These are phyloP conservation scores for Anabacerthia variegaticeps DNA, from an alignment of 2,797 vertebrate genomes.

Conservation along the genomic window DNA sequence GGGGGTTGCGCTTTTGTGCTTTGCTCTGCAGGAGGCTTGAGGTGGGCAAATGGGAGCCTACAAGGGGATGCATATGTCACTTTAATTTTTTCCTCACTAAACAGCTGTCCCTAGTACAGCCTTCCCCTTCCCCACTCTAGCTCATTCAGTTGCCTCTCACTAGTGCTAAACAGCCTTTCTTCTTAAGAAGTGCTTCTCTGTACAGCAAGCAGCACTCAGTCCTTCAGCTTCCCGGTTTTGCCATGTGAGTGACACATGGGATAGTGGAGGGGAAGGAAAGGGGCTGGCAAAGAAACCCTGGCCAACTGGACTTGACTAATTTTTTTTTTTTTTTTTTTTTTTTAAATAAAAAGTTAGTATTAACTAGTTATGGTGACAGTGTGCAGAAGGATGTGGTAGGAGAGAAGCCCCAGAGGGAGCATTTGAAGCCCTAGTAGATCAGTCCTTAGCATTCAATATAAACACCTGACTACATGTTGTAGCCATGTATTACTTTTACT, in stretches of 20 bases:
- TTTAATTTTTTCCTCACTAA: background rate
- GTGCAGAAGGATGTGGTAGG: background rate
- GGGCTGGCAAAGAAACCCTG: background rate
- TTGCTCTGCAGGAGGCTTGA: background rate
- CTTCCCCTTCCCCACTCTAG: background rate
- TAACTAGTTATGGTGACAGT: background rate
- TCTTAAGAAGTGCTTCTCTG: background rate
- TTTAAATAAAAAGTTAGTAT: background rate
- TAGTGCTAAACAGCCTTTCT: background rate
- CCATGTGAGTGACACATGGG: rapidly evolving
- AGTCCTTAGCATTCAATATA: background rate
- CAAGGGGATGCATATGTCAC: no score
- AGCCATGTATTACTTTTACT: background rate
- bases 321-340: background rate
- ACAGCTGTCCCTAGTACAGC: background rate
- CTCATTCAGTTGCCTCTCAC: background rate
- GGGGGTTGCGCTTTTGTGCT: background rate
- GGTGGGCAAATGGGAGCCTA: background rate
- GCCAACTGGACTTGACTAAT: background rate
- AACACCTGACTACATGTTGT: background rate
- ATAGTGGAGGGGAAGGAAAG: background rate
- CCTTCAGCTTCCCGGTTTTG: background rate
- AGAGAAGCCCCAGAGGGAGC: background rate
- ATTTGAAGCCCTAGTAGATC: background rate
- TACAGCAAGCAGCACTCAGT: background rate